phyloP scores from a whole-genome alignment of 2,888 invertebrate species.

The Electrophaes corylata region DNA sequence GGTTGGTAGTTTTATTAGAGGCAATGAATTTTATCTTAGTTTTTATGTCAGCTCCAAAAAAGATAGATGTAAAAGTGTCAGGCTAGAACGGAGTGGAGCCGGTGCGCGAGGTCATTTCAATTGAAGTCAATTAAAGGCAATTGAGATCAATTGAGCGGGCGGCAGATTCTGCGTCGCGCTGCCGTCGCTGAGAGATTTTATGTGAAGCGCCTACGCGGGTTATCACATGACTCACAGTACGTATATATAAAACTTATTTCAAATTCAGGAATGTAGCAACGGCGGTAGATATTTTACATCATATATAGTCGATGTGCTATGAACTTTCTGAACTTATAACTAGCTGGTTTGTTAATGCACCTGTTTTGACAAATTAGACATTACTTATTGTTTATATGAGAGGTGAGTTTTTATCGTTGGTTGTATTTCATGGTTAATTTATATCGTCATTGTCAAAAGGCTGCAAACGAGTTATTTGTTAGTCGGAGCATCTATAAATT shows the following conservation, averaged over 20 bases:
- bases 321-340: not conserved
- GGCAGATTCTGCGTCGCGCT: constrained; percentile 81
- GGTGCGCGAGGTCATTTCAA: constrained; percentile 83
- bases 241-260: constrained; percentile 21
- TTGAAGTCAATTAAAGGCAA: constrained; percentile 82
- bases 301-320: not conserved
- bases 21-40: constrained; percentile 72
- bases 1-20: constrained; percentile 57
- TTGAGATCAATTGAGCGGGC: constrained; percentile 81
- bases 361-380: too few relatives aligned
- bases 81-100: constrained; percentile 78
- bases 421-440: too few relatives aligned
- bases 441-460: too few relatives aligned
- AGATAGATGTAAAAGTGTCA: constrained; percentile 83
- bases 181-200: constrained; percentile 80
- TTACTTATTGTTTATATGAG: too few relatives aligned
- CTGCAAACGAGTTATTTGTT: too few relatives aligned
- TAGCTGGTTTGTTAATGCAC: too few relatives aligned
- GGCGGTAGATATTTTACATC: not conserved
- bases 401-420: too few relatives aligned
- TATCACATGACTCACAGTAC: constrained; percentile 71
- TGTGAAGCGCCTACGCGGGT: constrained; percentile 77
- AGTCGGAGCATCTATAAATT: too few relatives aligned
- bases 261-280: not conserved
- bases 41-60: constrained; percentile 81